Conservation (phyloP, 2,797 vertebrate genomes). For the Cheirogaleus major region DNA sequence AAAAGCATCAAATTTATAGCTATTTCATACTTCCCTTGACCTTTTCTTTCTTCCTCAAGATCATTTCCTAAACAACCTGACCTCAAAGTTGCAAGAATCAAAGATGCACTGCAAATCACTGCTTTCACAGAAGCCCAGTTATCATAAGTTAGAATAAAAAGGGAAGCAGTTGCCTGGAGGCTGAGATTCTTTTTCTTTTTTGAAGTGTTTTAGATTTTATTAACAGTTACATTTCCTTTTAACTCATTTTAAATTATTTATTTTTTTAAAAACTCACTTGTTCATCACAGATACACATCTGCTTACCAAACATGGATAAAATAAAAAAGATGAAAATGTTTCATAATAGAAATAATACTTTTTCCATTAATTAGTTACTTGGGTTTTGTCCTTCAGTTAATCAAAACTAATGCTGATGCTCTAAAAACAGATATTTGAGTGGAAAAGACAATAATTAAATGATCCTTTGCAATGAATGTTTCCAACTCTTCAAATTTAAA, state of each 20-base stretch:
- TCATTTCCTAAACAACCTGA: not conserved
- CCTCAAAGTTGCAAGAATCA: not conserved
- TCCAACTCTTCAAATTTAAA: constrained; percentile 35
- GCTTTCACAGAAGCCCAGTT: not conserved
- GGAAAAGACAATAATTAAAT: constrained; percentile 32
- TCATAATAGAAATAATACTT: constrained; percentile 30
- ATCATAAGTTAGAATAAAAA: not conserved
- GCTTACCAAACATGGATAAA: constrained; percentile 13
- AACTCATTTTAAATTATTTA: constrained; percentile 19
- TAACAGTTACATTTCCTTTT: constrained; percentile 40
- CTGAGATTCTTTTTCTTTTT: not conserved
- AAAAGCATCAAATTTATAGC: not conserved
- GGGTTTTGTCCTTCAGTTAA: not conserved
- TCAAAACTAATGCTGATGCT: constrained; percentile 37
- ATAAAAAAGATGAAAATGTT: constrained; percentile 32
- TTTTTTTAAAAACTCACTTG: constrained; percentile 25
- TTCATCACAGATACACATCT: not conserved
- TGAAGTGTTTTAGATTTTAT: constrained; percentile 6
- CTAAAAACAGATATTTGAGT: not conserved
- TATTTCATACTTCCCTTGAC: not conserved
- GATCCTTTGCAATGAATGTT: not conserved
- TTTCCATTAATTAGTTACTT: not conserved
- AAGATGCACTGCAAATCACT: not conserved
- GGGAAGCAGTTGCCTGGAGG: not conserved
- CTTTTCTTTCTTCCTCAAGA: not conserved